These are phyloP conservation scores for Chaetodon auriga DNA, from an alignment of 2,113 vertebrate species.

Conservation along the genomic window DNA sequence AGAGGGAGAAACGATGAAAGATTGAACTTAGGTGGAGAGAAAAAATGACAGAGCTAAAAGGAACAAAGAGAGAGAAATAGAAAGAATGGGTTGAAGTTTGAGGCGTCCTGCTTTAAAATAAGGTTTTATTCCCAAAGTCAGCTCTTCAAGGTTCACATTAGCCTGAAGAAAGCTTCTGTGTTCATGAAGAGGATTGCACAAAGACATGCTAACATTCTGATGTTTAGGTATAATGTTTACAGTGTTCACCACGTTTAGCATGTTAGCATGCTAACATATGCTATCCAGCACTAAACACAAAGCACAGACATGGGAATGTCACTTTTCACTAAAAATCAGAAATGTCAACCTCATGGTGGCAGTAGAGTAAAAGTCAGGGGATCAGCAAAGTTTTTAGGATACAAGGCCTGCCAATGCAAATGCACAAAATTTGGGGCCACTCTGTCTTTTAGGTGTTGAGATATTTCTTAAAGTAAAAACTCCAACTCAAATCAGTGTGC, in stretches of 20 bases:
- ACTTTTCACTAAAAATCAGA: neutral
- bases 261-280: neutral
- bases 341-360: neutral
- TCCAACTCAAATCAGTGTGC: too few relatives aligned
- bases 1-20: neutral
- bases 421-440: neutral
- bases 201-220: too few relatives aligned
- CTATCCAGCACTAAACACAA: neutral
- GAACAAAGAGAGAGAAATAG: neutral
- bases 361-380: neutral
- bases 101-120: neutral
- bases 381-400: neutral
- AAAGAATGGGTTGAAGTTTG: neutral
- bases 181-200: neutral
- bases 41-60: neutral
- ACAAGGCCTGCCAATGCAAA: neutral
- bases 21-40: conserved; percentile 2
- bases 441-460: neutral
- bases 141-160: neutral
- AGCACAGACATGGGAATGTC: neutral
- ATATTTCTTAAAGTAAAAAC: neutral
- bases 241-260: neutral
- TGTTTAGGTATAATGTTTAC: neutral
- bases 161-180: neutral
- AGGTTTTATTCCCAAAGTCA: neutral